These are phyloP conservation scores for Phocides pigmalion DNA, from an alignment of 1,140 invertebrate species.

Conservation along the genomic window DNA sequence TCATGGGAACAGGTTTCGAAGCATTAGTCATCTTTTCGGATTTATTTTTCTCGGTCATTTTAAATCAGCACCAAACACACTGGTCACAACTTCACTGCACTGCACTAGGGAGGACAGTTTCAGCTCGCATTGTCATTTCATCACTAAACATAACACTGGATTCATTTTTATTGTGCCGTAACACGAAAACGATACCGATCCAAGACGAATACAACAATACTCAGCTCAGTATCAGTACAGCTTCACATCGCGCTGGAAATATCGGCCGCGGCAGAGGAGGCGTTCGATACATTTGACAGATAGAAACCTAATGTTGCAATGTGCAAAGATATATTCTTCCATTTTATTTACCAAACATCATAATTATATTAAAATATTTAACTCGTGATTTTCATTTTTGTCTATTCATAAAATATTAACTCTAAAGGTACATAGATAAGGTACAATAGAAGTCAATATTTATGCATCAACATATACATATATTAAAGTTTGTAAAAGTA, in stretches of 20 bases:
- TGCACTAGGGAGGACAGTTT: conserved; percentile 58
- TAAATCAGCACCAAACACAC: conserved; percentile 71
- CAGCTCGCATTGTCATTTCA: conserved; percentile 73
- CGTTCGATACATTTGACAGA: conserved; percentile 77
- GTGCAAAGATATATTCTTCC: not conserved
- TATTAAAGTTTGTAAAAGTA: too few species aligned
- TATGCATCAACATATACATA: too few species aligned
- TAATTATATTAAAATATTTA: too few species aligned
- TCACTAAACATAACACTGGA: conserved; percentile 72
- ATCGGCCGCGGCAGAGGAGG: conserved; percentile 51
- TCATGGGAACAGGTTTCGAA: conserved; percentile 96
- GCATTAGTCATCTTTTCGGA: conserved; percentile 84
- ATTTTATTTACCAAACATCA: too few species aligned
- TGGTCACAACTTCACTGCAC: conserved; percentile 72
- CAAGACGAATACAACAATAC: conserved; percentile 62
- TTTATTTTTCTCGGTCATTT: conserved; percentile 84
- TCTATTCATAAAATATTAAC: too few species aligned
- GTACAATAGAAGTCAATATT: too few species aligned
- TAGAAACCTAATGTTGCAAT: conserved; percentile 38
- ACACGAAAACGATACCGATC: conserved; percentile 50
- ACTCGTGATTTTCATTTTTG: too few species aligned
- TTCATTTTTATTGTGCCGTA: conserved; percentile 59
- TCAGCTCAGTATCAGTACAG: conserved; percentile 55
- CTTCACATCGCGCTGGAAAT: conserved; percentile 50
- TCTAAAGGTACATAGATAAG: too few species aligned